Conservation (phyloP, 2,797 vertebrate genomes). For the Melanotaenia maccullochi region DNA sequence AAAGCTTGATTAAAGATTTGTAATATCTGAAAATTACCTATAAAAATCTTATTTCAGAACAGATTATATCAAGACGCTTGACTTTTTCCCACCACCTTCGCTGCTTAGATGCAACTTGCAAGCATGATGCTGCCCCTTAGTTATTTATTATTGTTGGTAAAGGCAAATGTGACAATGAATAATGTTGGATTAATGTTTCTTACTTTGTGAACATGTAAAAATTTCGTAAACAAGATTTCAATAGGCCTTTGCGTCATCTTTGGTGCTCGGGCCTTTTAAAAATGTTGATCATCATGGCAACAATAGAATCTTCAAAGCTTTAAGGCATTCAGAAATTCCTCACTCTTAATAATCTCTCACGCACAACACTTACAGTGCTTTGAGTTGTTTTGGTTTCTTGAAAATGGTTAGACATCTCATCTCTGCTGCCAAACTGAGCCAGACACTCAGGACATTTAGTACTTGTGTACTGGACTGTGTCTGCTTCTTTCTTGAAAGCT, state of each 20-base stretch:
- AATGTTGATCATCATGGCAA: background rate
- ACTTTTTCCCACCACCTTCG: background rate
- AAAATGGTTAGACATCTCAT: slow-evolving; percentile 89
- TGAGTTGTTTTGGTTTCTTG: slow-evolving; percentile 84
- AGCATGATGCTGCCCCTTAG: background rate
- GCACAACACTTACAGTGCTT: slow-evolving; percentile 71
- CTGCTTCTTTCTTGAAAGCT: slow-evolving; percentile 52
- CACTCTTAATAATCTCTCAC: background rate
- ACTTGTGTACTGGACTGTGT: slow-evolving; percentile 78
- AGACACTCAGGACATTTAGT: slow-evolving; percentile 91
- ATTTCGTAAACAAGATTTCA: background rate
- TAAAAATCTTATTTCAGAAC: background rate
- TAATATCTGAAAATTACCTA: background rate
- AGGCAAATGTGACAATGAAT: background rate
- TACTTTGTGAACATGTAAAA: background rate
- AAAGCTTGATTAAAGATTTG: background rate
- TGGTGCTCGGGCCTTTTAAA: background rate
- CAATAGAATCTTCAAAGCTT: background rate
- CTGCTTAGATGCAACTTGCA: background rate
- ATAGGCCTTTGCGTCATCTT: too few species aligned
- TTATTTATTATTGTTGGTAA: background rate
- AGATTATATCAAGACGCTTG: background rate
- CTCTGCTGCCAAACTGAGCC: slow-evolving; percentile 87
- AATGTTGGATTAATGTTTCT: background rate
- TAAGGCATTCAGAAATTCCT: background rate